Conservation (phyloP, 2,797 vertebrate species). For the Hirundo rustica region DNA sequence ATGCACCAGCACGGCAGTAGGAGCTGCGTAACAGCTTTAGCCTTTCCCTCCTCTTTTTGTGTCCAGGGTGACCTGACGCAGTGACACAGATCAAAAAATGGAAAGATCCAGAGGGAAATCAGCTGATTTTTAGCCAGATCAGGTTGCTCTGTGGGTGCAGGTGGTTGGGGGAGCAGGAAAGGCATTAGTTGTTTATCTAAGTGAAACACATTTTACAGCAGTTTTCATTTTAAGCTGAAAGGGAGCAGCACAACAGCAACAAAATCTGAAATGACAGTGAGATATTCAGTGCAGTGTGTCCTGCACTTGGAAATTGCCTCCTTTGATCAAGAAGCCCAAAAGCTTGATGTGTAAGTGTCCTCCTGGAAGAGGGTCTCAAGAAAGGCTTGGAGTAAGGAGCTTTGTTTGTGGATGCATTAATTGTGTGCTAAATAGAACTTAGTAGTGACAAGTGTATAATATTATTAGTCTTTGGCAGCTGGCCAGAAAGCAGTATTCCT, state of each 20-base stretch:
- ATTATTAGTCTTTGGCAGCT: neutral
- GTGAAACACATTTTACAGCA: neutral
- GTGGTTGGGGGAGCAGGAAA: neutral
- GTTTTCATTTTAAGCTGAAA: neutral
- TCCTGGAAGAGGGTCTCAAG: neutral
- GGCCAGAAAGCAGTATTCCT: neutral
- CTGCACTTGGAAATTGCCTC: neutral
- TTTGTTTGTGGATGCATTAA: neutral
- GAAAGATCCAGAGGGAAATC: neutral
- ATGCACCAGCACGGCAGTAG: fast-evolving
- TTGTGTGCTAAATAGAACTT: neutral
- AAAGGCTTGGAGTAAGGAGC: neutral
- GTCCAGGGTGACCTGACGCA: neutral
- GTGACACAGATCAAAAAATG: neutral
- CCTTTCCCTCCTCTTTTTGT: neutral
- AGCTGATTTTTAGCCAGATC: neutral
- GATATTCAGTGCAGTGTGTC: fast-evolving
- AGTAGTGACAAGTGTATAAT: neutral
- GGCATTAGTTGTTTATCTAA: neutral
- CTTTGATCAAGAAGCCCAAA: neutral
- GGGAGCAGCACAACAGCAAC: neutral
- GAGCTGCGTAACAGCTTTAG: neutral
- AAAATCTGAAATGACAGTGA: neutral
- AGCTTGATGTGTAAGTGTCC: neutral
- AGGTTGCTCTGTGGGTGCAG: fast-evolving